These are phyloP conservation scores for Excalfactoria chinensis DNA, from an alignment of 2,113 vertebrate species.

Conservation along the genomic window DNA sequence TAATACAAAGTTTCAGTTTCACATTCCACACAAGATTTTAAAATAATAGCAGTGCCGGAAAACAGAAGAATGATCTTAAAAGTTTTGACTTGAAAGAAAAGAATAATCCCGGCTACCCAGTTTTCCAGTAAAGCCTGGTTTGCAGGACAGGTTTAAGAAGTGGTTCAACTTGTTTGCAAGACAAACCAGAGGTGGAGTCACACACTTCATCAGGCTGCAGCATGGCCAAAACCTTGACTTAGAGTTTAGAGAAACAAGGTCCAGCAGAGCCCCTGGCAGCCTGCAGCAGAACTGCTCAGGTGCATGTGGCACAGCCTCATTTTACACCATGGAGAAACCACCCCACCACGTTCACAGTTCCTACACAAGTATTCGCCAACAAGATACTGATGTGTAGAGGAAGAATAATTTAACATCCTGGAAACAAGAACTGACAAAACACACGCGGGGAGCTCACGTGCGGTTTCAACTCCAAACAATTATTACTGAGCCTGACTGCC, in stretches of 20 bases:
- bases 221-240: accelerated
- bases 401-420: not conserved
- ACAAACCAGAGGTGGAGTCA: accelerated
- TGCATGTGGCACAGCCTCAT: not conserved
- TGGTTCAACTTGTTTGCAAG: not conserved
- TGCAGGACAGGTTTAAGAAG: not conserved
- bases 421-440: not conserved
- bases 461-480: not conserved
- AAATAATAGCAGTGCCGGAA: not conserved
- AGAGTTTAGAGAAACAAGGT: accelerated
- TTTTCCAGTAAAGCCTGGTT: not conserved
- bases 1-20: not conserved
- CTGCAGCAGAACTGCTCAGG: accelerated
- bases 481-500: constrained; percentile 30
- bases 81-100: not conserved
- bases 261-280: not conserved
- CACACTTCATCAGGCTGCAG: accelerated
- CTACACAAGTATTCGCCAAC: not conserved
- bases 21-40: not conserved
- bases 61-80: not conserved
- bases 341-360: not conserved
- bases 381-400: not conserved
- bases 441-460: not conserved
- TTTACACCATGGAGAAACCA: accelerated
- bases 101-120: accelerated